Base-by-base conservation (phyloP, 2,797 vertebrate species). In the Xiphorhynchus erythropygius region DNA sequence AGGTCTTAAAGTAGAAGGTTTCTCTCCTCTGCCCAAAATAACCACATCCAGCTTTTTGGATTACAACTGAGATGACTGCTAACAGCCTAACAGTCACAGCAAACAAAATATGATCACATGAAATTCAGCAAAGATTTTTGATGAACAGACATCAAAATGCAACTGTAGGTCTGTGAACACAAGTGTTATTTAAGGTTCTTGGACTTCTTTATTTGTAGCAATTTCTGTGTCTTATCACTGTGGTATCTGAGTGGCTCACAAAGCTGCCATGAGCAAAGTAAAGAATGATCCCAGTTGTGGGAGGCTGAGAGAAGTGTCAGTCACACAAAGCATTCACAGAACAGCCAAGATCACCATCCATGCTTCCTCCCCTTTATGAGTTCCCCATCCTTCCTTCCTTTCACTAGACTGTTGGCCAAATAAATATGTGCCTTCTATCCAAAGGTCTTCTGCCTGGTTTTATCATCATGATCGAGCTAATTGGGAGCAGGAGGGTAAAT, bases 401-500 rank as follows among this genome's bases (percentile, higher is more conserved):
- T 91, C 76, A 70, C 74, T 78, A 87, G 39, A 79, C 52, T 92
- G 89, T 94, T 96, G 93, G 91, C 87, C 95, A 97, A 96, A 96
- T 94, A 96, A 96, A 96, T 96, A 96, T 92, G 69, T 95, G 93
- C 91, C 68, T 95, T 96, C 92, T 93, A 86, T 88, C 87, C 92
- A 93, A 88, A 94, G 91, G 91, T 96, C 92, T 96, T 96, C 92
- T 82, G 94, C 76, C 47, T 84, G 82, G 47, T 96, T 97, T 95
- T 96, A 93, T 96, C 94, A 86, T 89, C 82, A 56, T 86, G 94
- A 94, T 95, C 60, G 8, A 95, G 92, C 89, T 96, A 97, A 96
- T 96, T 97, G 94, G 91, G 95, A 95, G 91, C 92, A 95, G 93
- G 73, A 95, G 85, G 89, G 94, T 96, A 97, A 97, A 97, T 95